Conservation (phyloP, 2,888 invertebrate species). For the Mamestra brassicae region DNA sequence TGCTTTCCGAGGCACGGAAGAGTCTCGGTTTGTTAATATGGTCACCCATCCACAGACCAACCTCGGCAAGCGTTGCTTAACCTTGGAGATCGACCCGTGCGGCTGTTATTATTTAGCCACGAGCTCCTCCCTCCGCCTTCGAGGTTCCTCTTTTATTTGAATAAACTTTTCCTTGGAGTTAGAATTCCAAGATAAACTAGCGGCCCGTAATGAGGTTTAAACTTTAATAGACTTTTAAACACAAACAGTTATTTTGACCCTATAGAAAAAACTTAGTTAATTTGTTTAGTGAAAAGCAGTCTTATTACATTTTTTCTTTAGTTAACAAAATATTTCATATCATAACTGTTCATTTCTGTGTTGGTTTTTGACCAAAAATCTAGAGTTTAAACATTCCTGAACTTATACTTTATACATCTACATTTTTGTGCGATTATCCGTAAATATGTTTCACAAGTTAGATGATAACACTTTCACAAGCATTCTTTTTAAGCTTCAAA, state of each 20-base stretch:
- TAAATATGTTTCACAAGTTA: conserved; percentile 1
- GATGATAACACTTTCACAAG: conserved; percentile 8
- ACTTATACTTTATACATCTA: no score
- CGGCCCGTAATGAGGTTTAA: neutral
- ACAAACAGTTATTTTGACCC: neutral
- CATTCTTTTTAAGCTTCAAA: neutral
- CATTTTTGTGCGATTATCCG: neutral
- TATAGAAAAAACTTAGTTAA: neutral
- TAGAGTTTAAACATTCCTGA: no score
- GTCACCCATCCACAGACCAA: no score
- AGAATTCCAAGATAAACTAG: neutral
- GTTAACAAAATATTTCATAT: neutral
- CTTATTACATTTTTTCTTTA: neutral
- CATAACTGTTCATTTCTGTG: neutral
- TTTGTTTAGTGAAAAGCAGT: neutral
- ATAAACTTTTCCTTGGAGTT: neutral
- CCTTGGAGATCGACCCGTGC: no score
- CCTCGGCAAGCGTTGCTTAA: no score
- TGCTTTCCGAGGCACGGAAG: no score
- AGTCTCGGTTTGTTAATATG: no score
- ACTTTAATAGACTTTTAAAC: neutral
- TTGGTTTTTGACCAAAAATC: neutral
- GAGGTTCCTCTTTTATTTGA: neutral
- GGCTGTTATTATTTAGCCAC: no score
- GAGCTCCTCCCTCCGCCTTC: no score